These are phyloP conservation scores for Chrysolina americana DNA, from an alignment of 2,888 invertebrate species.

Conservation along the genomic window DNA sequence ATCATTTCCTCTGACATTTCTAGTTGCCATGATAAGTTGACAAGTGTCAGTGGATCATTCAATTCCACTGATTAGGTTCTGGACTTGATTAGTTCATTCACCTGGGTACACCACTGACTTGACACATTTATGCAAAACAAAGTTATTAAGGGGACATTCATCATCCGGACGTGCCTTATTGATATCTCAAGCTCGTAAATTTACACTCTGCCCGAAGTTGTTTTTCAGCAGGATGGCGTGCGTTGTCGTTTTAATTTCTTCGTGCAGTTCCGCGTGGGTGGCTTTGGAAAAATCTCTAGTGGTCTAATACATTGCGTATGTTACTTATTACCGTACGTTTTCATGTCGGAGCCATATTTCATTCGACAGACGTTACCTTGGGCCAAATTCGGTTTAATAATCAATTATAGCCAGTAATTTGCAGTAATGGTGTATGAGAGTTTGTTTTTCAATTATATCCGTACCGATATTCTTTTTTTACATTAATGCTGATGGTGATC, in stretches of 20 bases:
- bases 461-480: not conserved
- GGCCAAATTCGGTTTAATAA: conserved; percentile 36
- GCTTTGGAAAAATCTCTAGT: conserved; percentile 46
- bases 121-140: conserved; percentile 52
- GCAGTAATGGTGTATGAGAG: not conserved
- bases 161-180: conserved; percentile 61
- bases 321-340: conserved; percentile 44
- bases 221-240: conserved; percentile 50
- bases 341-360: conserved; percentile 43
- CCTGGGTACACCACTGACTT: conserved; percentile 29
- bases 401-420: conserved; percentile 27
- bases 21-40: no score
- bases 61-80: no score
- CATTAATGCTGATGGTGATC: not conserved
- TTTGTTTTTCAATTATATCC: conserved; percentile 12
- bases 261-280: conserved; percentile 56
- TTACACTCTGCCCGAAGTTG: conserved; percentile 51
- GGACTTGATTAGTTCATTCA: not conserved
- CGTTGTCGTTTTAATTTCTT: conserved; percentile 52
- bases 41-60: no score
- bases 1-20: no score
- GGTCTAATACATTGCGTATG: conserved; percentile 45
- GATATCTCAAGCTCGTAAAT: conserved; percentile 61
- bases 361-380: conserved; percentile 38
- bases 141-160: conserved; percentile 61